Evolutionary conservation across 2,888 invertebrate genomes (phyloP).

Genomic region (Eupithecia tripunctaria): DNA sequence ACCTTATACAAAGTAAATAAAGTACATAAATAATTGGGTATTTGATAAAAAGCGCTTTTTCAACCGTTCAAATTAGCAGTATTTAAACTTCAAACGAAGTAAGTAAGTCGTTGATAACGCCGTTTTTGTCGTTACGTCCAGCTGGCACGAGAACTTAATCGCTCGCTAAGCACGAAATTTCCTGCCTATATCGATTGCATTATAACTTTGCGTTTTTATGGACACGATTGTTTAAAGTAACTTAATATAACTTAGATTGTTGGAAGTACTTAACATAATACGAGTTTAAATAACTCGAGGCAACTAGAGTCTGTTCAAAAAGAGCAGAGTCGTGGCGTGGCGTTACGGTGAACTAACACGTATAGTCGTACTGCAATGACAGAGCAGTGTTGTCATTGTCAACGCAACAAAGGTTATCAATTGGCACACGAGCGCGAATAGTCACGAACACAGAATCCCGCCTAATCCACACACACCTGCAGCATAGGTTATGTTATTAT

Average conservation of each 20-base stretch:
- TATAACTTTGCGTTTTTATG: conserved; percentile 23
- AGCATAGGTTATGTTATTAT: no score
- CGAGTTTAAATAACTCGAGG: no score
- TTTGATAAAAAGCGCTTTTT: neutral
- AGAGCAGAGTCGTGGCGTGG: no score
- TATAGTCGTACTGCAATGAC: no score
- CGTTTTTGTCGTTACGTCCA: neutral
- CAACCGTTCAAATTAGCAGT: neutral
- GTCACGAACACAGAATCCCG: no score
- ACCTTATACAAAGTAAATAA: neutral
- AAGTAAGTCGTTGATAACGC: neutral
- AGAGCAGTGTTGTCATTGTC: no score
- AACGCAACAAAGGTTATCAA: no score
- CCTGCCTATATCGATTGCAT: conserved; percentile 30
- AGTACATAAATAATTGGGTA: neutral
- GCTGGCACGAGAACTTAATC: conserved; percentile 26
- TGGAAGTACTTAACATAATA: no score
- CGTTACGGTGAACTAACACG: no score
- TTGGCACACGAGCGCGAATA: no score
- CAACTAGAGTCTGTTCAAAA: no score
- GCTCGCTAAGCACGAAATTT: conserved; percentile 26
- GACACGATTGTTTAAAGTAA: conserved; percentile 12
- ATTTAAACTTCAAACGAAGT: conserved; percentile 5
- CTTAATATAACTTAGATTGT: neutral
- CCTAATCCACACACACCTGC: no score